Conservation (phyloP, 1,140 invertebrate genomes). For the Sminthurinus signatus region DNA sequence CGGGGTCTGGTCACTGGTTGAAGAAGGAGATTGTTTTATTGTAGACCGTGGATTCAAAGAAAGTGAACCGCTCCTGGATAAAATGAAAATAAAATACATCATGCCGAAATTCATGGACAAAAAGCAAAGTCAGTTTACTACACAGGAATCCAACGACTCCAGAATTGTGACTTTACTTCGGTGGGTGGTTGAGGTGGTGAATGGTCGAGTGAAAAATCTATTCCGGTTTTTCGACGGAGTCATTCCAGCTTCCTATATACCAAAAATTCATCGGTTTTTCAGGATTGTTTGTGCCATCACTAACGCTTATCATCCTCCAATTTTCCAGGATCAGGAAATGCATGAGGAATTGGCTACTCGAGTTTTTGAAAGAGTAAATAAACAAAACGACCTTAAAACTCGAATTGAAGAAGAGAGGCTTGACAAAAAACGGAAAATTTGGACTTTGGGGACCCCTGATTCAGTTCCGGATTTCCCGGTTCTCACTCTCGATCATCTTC, state of each 20-base stretch:
- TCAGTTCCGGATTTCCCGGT: constrained; percentile 11
- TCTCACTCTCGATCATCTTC: constrained; percentile 15
- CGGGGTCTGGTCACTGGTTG: background rate
- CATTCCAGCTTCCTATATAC: constrained; percentile 16
- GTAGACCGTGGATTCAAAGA: constrained; percentile 28
- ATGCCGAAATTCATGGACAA: constrained; percentile 41
- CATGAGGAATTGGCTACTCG: background rate
- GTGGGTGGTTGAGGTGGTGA: constrained; percentile 46
- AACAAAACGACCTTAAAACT: background rate
- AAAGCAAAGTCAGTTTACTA: constrained; percentile 40
- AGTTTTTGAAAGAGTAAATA: background rate
- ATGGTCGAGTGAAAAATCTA: constrained; percentile 38
- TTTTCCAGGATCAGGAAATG: background rate
- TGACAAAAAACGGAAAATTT: background rate
- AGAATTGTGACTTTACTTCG: constrained; percentile 44
- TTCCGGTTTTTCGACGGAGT: constrained; percentile 15
- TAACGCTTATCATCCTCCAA: constrained; percentile 8
- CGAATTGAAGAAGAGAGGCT: background rate
- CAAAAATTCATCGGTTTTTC: background rate
- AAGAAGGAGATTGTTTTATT: constrained; percentile 6
- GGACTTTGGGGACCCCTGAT: background rate
- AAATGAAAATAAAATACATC: background rate
- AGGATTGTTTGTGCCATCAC: constrained; percentile 22
- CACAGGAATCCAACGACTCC: constrained; percentile 44
- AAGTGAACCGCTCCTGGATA: background rate